phyloP scores from a whole-genome alignment of 2,113 vertebrate genomes.

The Telmatochromis sp. region DNA sequence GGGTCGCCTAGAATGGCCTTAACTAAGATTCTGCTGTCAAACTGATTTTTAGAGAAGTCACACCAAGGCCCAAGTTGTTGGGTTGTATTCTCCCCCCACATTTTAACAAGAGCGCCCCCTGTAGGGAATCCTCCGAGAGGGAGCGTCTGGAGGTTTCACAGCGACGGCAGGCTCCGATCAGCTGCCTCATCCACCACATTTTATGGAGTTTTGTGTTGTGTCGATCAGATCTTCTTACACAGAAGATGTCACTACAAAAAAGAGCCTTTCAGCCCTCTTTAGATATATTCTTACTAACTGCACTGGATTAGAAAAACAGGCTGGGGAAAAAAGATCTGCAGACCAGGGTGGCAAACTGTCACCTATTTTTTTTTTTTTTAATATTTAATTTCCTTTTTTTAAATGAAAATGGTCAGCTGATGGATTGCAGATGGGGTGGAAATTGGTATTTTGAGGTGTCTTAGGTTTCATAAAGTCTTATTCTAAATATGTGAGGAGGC shows the following conservation, averaged over 20 bases:
- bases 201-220: background rate
- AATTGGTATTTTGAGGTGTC: background rate
- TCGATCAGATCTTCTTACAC: background rate
- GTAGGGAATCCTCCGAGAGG: background rate
- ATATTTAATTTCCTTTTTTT: background rate
- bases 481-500: background rate
- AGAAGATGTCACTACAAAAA: background rate
- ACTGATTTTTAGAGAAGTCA: background rate
- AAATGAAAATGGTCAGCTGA: background rate
- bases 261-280: background rate
- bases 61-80: background rate
- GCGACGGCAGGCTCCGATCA: background rate
- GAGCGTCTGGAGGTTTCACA: background rate
- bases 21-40: background rate
- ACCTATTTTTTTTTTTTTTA: background rate
- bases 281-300: background rate
- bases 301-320: background rate
- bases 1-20: background rate
- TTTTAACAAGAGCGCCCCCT: constrained; percentile 33
- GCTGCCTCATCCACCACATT: background rate
- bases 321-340: background rate
- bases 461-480: background rate
- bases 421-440: background rate
- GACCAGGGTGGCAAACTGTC: background rate
- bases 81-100: background rate